Conservation (phyloP, 2,797 vertebrate genomes). For the Eulemur rubriventer region DNA sequence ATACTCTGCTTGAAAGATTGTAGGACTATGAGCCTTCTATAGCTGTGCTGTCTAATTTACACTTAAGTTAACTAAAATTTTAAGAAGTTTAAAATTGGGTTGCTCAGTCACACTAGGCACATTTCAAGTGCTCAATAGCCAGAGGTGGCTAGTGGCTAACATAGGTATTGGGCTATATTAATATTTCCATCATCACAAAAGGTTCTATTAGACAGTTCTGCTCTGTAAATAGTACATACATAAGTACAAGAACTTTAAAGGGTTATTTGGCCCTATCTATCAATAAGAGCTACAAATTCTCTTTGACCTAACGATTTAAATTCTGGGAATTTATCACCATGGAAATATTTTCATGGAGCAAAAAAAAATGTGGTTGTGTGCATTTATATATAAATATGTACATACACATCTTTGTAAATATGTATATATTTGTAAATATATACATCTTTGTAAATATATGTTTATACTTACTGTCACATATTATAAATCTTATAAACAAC, state of each 20-base stretch:
- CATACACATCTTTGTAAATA: neutral
- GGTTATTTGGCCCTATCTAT: neutral
- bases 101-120: neutral
- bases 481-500: neutral
- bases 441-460: neutral
- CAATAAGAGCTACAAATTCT: neutral
- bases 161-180: neutral
- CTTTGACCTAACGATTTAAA: neutral
- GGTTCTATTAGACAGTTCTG: neutral
- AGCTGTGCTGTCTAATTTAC: neutral
- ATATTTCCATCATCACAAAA: neutral
- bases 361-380: neutral
- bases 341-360: neutral
- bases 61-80: neutral
- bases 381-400: neutral
- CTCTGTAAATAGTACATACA: neutral
- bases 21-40: neutral
- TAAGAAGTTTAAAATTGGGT: neutral
- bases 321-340: neutral
- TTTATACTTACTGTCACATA: neutral
- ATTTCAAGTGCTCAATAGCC: neutral
- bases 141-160: neutral
- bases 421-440: too few relatives aligned
- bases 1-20: neutral
- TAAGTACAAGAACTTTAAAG: neutral